Base-by-base conservation (phyloP, 2,113 vertebrate genomes). In the Diadophis punctatus region DNA sequence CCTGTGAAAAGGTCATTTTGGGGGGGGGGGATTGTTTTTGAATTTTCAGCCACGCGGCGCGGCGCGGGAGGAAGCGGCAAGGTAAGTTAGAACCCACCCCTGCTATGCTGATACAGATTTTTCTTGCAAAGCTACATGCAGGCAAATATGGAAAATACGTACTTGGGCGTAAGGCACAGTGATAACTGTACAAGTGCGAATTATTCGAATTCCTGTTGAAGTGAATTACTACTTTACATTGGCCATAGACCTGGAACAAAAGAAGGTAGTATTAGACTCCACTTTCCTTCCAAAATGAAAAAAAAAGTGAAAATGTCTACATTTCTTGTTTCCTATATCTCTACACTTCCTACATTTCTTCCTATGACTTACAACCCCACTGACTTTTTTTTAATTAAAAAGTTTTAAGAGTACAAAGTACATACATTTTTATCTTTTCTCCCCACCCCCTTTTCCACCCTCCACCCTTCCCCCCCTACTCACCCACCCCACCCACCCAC, bases 101-200 rank as follows among this genome's bases (percentile, higher is more conserved):
- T 46, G 46, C 46, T 46, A 46, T 46, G 46, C 5, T 46, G 46
- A 46, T 46, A 52, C 25, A 89, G 80, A 25, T 25, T 84, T 91
- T 56, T 27, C 90, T 46, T 86, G 52, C 34, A 85, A 53, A 46
- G 89, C 39, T 90, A 74, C 10, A 89, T 91, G 34, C n/a, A 20
- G 46, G 1, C 22, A 2, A 89, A 34, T 91, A 25, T 91, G 87
- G 92, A 86, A 88, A 86, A 92, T 90, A 92, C 96, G 89, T 97
- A 98, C 97, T 95, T 98, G 95, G 96, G 34, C 93, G 96, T 95
- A 98, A 93, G 90, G 92, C 94, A 94, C 97, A 98, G 52, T 98
- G 96, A 1, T 98, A 98, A 92, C 60, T 94, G 90, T 51, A 63
- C 63, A 97, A 90, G 55, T 97, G 92, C 91, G 95, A 20, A 94